Evolutionary conservation across 2,888 invertebrate species (phyloP).

Genomic region (Hirtodrosophila alboralis): DNA sequence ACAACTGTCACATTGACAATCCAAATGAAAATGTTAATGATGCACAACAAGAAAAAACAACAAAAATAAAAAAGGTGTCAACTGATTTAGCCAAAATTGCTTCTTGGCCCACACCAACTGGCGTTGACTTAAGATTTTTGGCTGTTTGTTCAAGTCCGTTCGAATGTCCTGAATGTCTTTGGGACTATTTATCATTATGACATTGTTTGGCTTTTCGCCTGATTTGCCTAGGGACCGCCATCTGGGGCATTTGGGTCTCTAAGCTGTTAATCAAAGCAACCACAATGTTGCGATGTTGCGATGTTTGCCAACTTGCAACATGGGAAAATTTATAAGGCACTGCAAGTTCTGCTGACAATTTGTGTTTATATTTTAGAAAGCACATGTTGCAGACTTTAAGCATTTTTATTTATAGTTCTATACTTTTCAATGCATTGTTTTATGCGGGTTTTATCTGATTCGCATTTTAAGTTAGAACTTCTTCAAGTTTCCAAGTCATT

Average conservation of each 20-base stretch:
- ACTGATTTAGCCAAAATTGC: slow-evolving; percentile 57
- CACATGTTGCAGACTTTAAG: too few species aligned
- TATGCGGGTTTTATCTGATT: too few species aligned
- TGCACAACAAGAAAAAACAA: slow-evolving; percentile 23
- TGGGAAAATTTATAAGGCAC: slow-evolving; percentile 36
- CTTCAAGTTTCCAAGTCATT: too few species aligned
- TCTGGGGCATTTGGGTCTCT: slow-evolving; percentile 50
- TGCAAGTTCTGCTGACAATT: slow-evolving; percentile 18
- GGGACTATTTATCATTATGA: slow-evolving; percentile 75
- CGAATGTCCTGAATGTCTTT: slow-evolving; percentile 13
- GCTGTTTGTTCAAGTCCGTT: slow-evolving; percentile 6
- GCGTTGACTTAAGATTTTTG: slow-evolving; percentile 30
- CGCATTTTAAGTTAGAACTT: too few species aligned
- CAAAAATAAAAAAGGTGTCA: slow-evolving; percentile 61
- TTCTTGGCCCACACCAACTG: slow-evolving; percentile 16
- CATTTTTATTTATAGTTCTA: too few species aligned
- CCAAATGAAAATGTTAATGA: slow-evolving; percentile 75
- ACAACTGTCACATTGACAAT: slow-evolving; percentile 36
- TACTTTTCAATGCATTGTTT: too few species aligned
- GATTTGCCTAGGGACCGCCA: slow-evolving; percentile 69
- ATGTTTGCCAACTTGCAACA: slow-evolving; percentile 14
- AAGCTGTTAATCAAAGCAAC: slow-evolving; percentile 72
- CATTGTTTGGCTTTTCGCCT: slow-evolving; percentile 60
- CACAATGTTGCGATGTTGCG: slow-evolving; percentile 14
- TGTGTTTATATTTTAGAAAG: too few species aligned